Evolutionary conservation across 2,113 vertebrate species (phyloP), one percentile per base, ranked within the genome.

Genomic region (Etheostoma cragini): DNA sequence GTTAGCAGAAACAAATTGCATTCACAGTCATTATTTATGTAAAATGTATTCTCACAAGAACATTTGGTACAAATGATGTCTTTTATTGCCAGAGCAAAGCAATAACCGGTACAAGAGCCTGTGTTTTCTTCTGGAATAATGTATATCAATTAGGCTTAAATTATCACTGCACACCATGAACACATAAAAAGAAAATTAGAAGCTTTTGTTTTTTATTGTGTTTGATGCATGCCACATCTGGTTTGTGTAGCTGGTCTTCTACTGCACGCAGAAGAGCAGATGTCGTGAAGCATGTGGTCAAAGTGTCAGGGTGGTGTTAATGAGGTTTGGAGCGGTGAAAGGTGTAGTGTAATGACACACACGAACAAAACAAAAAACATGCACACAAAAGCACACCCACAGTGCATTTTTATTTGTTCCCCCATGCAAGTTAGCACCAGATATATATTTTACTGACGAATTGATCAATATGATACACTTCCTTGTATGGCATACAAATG

Each of bases 211-310:
- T 49, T 49, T 63, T 6, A 38, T 67, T 63, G 16, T 42, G 47
- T 67, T 68, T 35, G 1, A 26, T 49, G 53, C 2, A 24, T 6
- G 58, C 45, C 22, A 38, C 49, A 26, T 53, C 35, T 22, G 30
- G 8, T 70, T 46, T 52, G 38, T 15, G 26, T 6, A 49, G 26
- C 33, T 66, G 45, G n/a, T n/a, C n/a, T n/a, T n/a, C n/a, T n/a
- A n/a, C n/a, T n/a, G 17, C 45, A 50, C n/a, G 30, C 13, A 12
- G 1, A n/a, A 53, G 35, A 62, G 81, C 68, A 56, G 24, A 72
- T 73, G 81, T 61, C 61, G 61, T 60, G 62, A 67, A 26, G 75
- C 24, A 17, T 54, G 81, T 68, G 53, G 47, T 62, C 6, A 67
- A 76, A 49, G 16, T 74, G 69, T 58, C 64, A 74, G 57, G 58